phyloP scores from a whole-genome alignment of 2,888 invertebrate genomes.

The Cheilosia vernalis region DNA sequence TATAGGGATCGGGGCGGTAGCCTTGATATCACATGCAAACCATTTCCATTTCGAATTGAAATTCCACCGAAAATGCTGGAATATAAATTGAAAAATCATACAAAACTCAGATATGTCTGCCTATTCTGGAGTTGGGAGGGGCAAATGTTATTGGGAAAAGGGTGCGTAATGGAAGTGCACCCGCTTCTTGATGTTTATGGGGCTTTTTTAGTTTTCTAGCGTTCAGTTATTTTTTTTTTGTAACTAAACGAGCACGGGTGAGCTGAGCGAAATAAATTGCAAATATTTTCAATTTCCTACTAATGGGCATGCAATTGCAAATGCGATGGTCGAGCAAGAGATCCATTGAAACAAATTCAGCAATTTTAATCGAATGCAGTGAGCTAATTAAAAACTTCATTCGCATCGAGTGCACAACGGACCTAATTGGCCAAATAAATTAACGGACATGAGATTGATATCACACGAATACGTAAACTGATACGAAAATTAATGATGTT shows the following conservation, averaged over 20 bases:
- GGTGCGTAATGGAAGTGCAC: conserved; percentile 1
- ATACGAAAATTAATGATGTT: background rate
- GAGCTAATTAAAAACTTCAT: conserved; percentile 58
- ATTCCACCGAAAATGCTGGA: conserved; percentile 52
- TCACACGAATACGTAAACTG: background rate
- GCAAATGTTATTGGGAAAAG: conserved; percentile 17
- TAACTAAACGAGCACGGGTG: conserved; percentile 42
- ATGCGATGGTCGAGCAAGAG: background rate
- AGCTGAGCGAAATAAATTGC: conserved; percentile 46
- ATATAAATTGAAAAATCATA: conserved; percentile 67
- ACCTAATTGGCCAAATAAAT: conserved; percentile 65
- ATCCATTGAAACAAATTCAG: conserved; percentile 38
- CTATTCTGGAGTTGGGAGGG: background rate
- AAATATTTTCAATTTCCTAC: conserved; percentile 67
- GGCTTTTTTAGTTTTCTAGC: background rate
- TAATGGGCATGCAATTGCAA: conserved; percentile 14
- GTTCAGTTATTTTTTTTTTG: conserved; percentile 20
- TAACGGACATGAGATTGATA: conserved; percentile 55
- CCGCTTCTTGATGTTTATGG: no score
- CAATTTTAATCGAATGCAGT: conserved; percentile 37
- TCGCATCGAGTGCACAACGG: conserved; percentile 15
- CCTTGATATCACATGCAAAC: conserved; percentile 42
- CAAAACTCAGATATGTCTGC: conserved; percentile 36
- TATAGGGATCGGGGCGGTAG: background rate
- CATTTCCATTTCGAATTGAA: conserved; percentile 55